Conservation (phyloP, 2,888 invertebrate species). For the Lomographa bimaculata region DNA sequence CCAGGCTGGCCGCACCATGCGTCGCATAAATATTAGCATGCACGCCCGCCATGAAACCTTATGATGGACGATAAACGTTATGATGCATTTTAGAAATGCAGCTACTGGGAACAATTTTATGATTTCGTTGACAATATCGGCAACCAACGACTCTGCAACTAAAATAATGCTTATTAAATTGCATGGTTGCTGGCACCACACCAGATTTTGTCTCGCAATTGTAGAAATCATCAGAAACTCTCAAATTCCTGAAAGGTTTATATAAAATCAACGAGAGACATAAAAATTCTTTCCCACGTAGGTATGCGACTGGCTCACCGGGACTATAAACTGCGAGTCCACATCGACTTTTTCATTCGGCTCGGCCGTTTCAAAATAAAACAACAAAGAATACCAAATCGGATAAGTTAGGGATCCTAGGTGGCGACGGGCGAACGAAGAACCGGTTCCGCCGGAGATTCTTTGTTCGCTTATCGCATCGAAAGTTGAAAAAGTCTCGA, state of each 20-base stretch:
- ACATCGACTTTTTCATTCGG: slow-evolving; percentile 49
- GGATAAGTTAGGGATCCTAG: slow-evolving; percentile 70
- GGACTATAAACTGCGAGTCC: slow-evolving; percentile 43
- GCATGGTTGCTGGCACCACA: too few relatives aligned
- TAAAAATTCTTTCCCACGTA: slow-evolving; percentile 45
- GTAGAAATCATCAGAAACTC: not conserved
- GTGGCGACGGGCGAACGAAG: slow-evolving; percentile 58
- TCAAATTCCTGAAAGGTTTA: slow-evolving; percentile 8
- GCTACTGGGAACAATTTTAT: not conserved
- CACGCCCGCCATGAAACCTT: slow-evolving; percentile 8
- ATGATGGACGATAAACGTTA: not conserved
- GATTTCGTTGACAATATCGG: not conserved
- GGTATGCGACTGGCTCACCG: slow-evolving; percentile 38
- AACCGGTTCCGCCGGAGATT: slow-evolving; percentile 70
- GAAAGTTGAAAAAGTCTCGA: slow-evolving; percentile 46
- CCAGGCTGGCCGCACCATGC: slow-evolving; percentile 11
- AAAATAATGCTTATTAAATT: too few relatives aligned
- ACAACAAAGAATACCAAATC: slow-evolving; percentile 67
- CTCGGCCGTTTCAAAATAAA: slow-evolving; percentile 61
- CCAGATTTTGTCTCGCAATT: too few relatives aligned
- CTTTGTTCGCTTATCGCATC: slow-evolving; percentile 65
- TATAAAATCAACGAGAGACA: slow-evolving; percentile 20
- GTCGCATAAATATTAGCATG: slow-evolving; percentile 20
- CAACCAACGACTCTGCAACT: too few relatives aligned
- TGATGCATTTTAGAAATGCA: slow-evolving; percentile 2